These are phyloP conservation scores for Cromileptes altivelis DNA, from an alignment of 2,113 vertebrate species.

Conservation along the genomic window DNA sequence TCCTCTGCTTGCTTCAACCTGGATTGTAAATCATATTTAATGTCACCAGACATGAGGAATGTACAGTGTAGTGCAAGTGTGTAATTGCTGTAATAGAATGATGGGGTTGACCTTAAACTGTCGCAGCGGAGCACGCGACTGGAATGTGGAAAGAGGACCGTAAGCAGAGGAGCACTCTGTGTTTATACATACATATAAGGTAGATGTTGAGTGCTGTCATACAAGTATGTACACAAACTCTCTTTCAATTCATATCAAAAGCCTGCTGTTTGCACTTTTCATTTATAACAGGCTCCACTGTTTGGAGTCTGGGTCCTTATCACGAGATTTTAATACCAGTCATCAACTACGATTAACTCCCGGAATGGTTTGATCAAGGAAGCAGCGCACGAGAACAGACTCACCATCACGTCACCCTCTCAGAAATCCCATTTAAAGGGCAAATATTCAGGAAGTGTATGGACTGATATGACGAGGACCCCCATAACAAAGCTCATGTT, in stretches of 20 bases:
- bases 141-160: conserved; percentile 9
- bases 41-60: conserved; percentile 64
- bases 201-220: neutral
- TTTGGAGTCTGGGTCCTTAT: conserved; percentile 53
- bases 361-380: conserved; percentile 38
- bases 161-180: neutral
- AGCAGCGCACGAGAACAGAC: conserved; percentile 18
- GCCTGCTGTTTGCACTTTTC: conserved; percentile 15
- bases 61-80: conserved; percentile 48
- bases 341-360: conserved; percentile 61
- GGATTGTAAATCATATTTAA: conserved; percentile 70
- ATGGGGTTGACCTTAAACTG: conserved; percentile 62
- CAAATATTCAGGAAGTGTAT: conserved; percentile 58
- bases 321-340: conserved; percentile 38
- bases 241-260: conserved; percentile 12
- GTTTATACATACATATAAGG: neutral
- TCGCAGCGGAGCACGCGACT: conserved; percentile 19
- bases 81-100: conserved; percentile 65
- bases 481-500: conserved; percentile 47
- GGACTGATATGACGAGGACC: conserved; percentile 43
- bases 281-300: conserved; percentile 9
- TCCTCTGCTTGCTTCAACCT: conserved; percentile 23
- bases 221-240: neutral
- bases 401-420: conserved; percentile 25
- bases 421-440: conserved; percentile 42